Evolutionary conservation across 2,113 vertebrate genomes (phyloP), one percentile per base, ranked within the genome.

Genomic region (Himantopus leucocephalus): DNA sequence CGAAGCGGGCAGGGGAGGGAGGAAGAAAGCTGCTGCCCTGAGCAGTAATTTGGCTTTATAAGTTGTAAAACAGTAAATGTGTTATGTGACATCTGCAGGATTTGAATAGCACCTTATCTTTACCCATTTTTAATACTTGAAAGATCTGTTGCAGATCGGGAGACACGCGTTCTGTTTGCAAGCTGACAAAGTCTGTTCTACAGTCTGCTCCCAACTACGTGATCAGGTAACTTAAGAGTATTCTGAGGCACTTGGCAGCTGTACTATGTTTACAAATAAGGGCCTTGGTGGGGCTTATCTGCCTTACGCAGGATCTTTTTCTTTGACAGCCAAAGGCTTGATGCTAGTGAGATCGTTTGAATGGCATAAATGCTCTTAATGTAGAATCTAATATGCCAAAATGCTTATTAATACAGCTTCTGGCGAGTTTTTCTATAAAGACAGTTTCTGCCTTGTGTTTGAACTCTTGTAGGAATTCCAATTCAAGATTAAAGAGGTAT

Each of bases 201-300:
- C 89, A 89, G 78, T 62, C 94, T 97, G 94, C 84, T 97, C 89
- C 67, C 73, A 64, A 10, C 76, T 78, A 97, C 94, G 91, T 97
- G 97, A 97, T 91, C 91, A 95, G 97, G 94, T 96, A 95, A 85
- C 47, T 48, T 62, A 94, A 92, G 91, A 94, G 73, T 87, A 89
- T 94, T 50, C 77, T 58, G 77, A 90, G 86, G 62, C 95, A 78
- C 62, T 96, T 95, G 96, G 95, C 97, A 97, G 92, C 86, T 89
- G 80, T 73, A 87, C 89, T 22, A 0, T 95, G 96, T 97, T 95
- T 97, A 97, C 95, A 97, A 97, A 95, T 95, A 96, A 92, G 91
- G 96, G 80, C 77, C 83, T 89, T 91, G 70, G 80, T 94, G 94
- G 62, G 85, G 84, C 89, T 97, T 96, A 96, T 97, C 96, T 96